Evolutionary conservation across 2,888 invertebrate genomes (phyloP).

Genomic region (Eledona agricola): DNA sequence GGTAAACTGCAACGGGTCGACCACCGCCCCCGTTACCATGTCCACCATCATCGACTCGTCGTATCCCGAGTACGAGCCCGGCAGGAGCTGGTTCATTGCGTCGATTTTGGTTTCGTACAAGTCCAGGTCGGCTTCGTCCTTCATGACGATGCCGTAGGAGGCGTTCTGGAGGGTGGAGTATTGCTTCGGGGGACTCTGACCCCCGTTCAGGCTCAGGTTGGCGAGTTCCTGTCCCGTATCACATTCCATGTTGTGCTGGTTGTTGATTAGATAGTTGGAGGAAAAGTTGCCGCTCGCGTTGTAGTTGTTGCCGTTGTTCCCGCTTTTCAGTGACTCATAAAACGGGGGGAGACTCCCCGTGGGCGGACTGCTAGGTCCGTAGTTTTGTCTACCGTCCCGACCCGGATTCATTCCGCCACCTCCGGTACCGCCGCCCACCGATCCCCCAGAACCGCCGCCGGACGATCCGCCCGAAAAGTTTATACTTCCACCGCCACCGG

Average conservation of each 20-base stretch:
- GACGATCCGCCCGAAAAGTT: constrained; percentile 49
- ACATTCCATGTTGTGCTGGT: constrained; percentile 74
- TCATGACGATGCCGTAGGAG: constrained; percentile 78
- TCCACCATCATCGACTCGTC: constrained; percentile 77
- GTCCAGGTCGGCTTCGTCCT: constrained; percentile 80
- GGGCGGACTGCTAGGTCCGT: constrained; percentile 88
- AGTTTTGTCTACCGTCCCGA: constrained; percentile 84
- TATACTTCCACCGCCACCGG: constrained; percentile 50
- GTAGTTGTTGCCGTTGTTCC: constrained; percentile 75
- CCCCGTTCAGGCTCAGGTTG: constrained; percentile 63
- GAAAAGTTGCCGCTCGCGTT: constrained; percentile 73
- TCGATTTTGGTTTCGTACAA: constrained; percentile 78
- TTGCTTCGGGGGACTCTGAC: constrained; percentile 65
- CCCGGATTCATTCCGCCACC: constrained; percentile 77
- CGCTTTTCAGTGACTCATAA: constrained; percentile 84
- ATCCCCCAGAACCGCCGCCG: constrained; percentile 52
- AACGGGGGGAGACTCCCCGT: constrained; percentile 89
- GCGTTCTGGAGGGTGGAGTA: constrained; percentile 84
- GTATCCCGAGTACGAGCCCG: constrained; percentile 69
- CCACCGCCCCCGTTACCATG: constrained; percentile 78
- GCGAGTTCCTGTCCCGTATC: constrained; percentile 74
- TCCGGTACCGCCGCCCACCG: constrained; percentile 69
- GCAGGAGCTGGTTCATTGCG: constrained; percentile 69
- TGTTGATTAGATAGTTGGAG: constrained; percentile 74
- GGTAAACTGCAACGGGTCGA: constrained; percentile 84